Conservation (phyloP, 2,888 invertebrate genomes). For the Pollenia amentaria region DNA sequence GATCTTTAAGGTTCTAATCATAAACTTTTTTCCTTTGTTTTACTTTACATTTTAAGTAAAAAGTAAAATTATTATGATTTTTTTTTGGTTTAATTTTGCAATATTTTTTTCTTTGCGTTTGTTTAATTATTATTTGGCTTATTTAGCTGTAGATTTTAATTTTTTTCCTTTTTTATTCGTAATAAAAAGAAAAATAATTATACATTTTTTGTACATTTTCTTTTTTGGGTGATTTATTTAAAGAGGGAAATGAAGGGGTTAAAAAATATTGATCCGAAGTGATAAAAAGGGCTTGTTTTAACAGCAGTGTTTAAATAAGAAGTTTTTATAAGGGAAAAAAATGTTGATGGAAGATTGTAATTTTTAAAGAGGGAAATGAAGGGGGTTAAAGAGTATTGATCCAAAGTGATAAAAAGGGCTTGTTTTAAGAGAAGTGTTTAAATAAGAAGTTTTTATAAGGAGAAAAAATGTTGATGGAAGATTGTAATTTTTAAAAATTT, state of each 20-base stretch:
- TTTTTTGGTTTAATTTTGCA: conserved; percentile 49
- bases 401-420: no score
- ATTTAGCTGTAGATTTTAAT: conserved; percentile 83
- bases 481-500: background rate
- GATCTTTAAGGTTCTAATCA: conserved; percentile 58
- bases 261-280: no score
- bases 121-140: conserved; percentile 80
- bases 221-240: background rate
- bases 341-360: no score
- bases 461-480: no score
- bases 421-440: no score
- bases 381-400: no score
- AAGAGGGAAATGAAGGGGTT: background rate
- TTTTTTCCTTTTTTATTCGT: conserved; percentile 25
- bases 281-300: no score
- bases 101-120: conserved; percentile 50
- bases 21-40: conserved; percentile 49
- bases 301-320: no score
- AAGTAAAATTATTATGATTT: conserved; percentile 59
- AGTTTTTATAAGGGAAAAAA: no score
- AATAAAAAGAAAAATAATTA: conserved; percentile 6
- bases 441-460: no score
- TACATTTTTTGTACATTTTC: conserved; percentile 32
- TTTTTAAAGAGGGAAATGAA: background rate
- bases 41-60: conserved; percentile 47